These are phyloP conservation scores for Drosophila bocki DNA, from an alignment of 1,140 invertebrate genomes.

Conservation along the genomic window DNA sequence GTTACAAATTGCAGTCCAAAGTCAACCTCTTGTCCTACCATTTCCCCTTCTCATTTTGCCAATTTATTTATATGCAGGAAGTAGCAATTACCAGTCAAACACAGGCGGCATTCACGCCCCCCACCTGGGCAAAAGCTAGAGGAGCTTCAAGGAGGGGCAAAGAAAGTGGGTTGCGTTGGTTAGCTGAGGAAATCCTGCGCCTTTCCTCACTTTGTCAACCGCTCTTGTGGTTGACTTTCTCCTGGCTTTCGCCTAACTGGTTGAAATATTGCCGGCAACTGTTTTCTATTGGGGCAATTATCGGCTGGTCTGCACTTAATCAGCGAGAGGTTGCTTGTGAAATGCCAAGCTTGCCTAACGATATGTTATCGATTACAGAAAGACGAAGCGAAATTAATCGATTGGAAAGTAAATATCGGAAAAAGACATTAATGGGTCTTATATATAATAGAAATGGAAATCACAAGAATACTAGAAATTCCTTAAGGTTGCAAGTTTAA, in stretches of 20 bases:
- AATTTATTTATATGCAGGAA: conserved; percentile 72
- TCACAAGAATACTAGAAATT: not conserved
- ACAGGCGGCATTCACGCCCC: conserved; percentile 47
- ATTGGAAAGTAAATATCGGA: not conserved
- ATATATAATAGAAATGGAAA: not conserved
- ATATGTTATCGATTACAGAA: conserved; percentile 22
- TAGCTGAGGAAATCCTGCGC: conserved; percentile 7
- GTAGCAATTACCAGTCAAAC: conserved; percentile 75
- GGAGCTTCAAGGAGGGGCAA: not conserved
- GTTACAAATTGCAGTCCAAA: conserved; percentile 74
- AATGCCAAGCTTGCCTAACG: conserved; percentile 14
- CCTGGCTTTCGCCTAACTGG: conserved; percentile 36
- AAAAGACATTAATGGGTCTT: not conserved
- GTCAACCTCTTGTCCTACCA: conserved; percentile 45
- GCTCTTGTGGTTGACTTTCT: conserved; percentile 39
- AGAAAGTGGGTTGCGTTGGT: conserved; percentile 9
- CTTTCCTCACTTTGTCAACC: conserved; percentile 50
- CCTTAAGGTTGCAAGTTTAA: not conserved
- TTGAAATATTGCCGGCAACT: conserved; percentile 45
- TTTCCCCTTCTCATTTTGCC: conserved; percentile 45
- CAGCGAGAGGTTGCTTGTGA: conserved; percentile 5
- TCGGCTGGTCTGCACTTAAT: conserved; percentile 35
- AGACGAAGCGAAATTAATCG: not conserved
- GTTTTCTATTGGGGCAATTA: conserved; percentile 39
- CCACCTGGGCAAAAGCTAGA: conserved; percentile 12